Evolutionary conservation across 2,113 vertebrate species (phyloP).

Genomic region (Verasper variegatus): DNA sequence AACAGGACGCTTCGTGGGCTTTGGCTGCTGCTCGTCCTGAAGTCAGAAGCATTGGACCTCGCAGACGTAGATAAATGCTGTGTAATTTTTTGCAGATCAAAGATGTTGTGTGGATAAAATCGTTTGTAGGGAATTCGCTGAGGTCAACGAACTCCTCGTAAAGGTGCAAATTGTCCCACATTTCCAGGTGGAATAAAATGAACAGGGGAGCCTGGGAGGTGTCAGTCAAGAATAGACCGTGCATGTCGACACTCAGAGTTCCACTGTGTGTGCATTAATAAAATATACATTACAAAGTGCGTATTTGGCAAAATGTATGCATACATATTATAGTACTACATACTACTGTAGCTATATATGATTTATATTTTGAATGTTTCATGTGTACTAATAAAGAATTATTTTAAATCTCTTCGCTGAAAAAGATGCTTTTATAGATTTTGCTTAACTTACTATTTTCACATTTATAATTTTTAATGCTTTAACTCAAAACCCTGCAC

Average conservation of each 20-base stretch:
- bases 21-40: constrained; percentile 22
- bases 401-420: too few relatives aligned
- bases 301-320: not conserved
- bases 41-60: not conserved
- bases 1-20: constrained; percentile 24
- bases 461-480: too few relatives aligned
- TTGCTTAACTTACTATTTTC: too few relatives aligned
- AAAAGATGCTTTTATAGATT: too few relatives aligned
- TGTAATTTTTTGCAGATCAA: not conserved
- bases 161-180: not conserved
- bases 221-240: not conserved
- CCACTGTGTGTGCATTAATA: not conserved
- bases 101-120: not conserved
- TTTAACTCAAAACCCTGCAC: too few relatives aligned
- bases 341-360: too few relatives aligned
- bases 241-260: too few relatives aligned
- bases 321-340: too few relatives aligned
- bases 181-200: constrained; percentile 1
- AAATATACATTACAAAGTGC: not conserved
- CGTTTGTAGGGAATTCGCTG: constrained; percentile 6
- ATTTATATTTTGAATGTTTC: too few relatives aligned
- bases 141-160: not conserved
- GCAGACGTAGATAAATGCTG: not conserved
- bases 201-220: not conserved
- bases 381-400: too few relatives aligned